Percentiles rank a stretch among this genome's conserved stretches.
Conservation (phyloP, 2,888 invertebrate species). For the Diplolepis rosae region DNA sequence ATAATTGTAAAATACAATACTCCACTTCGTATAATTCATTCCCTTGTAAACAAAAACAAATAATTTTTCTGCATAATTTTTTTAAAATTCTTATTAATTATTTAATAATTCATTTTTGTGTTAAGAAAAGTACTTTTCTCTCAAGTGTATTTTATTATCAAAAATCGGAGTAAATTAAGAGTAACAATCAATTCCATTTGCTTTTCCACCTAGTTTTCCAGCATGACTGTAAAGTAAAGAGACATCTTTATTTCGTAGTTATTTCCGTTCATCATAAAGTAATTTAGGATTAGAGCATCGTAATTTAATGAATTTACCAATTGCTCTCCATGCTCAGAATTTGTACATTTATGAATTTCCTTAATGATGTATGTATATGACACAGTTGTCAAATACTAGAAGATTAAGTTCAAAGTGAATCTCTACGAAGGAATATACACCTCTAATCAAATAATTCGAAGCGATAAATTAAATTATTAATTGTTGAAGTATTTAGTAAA, state of each 20-base stretch:
- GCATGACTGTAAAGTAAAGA: background rate
- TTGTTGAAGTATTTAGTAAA: too few species aligned
- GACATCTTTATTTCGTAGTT: background rate
- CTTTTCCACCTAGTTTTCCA: too few species aligned
- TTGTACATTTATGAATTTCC: conserved; percentile 1
- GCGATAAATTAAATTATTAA: background rate
- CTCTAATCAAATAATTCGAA: background rate
- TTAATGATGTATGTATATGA: background rate
- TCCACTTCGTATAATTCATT: too few species aligned
- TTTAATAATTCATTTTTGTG: too few species aligned
- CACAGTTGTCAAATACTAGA: background rate
- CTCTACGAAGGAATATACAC: background rate
- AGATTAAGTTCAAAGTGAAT: background rate
- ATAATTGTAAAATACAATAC: background rate
- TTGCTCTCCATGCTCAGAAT: background rate
- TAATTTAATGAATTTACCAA: conserved; percentile 14
- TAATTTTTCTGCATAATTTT: too few species aligned
- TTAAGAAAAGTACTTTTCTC: too few species aligned
- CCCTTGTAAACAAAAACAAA: too few species aligned
- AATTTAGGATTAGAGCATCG: background rate
- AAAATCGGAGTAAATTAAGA: too few species aligned
- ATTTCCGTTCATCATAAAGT: background rate
- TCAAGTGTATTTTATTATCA: too few species aligned
- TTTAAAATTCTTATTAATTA: too few species aligned
- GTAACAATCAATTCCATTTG: too few species aligned